Evolutionary conservation across 2,797 vertebrate genomes (phyloP), one percentile per base, ranked within the genome.

Genomic region (Oophaga sylvatica): DNA sequence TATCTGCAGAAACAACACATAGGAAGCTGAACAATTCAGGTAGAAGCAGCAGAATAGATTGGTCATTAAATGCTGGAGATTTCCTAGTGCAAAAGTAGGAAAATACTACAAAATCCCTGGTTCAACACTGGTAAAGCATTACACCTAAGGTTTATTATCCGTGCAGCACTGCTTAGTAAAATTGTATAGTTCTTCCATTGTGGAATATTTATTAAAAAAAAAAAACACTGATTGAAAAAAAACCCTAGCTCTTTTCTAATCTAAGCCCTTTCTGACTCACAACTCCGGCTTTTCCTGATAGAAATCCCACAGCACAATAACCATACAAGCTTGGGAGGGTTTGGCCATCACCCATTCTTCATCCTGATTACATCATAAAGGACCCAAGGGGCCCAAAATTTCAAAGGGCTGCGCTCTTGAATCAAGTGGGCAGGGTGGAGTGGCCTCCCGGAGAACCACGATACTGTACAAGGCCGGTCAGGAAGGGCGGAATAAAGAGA

Each of bases 1-100:
- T 99, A 99, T 88, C 98, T 99, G 90, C 35, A 92, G 90, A 56
- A 62, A 60, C 7, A 56, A n/a, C 70, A 53, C 11, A 53, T 53
- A 53, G 48, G 48, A 53, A 8, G 11, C 8, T 53, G 48, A 53
- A 7, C 11, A 1, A 53, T 53, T 8, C 11, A 73, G 1, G 41
- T 3, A 12, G 19, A 19, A 71, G 68, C 9, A 45, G 19, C 17
- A 45, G 35, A 73, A n/a, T 9, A n/a, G 8, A 2, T 3, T 26
- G 20, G 17, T 19, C 4, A 63, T 63, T 22, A 22, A 5, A 63
- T 17, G 16, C 59, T 60, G 19, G 60, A 63, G 60, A 63, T 63
- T 63, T 22, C 35, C 35, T 41, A 41, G 3, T 41, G 35, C 35
- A 41, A 41, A 41, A 41, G 35, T 41, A 41, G 35, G 35, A 41